Evolutionary conservation across 2,797 vertebrate genomes (phyloP), one percentile per base, ranked within the genome.

Genomic region (Argyrosomus regius): DNA sequence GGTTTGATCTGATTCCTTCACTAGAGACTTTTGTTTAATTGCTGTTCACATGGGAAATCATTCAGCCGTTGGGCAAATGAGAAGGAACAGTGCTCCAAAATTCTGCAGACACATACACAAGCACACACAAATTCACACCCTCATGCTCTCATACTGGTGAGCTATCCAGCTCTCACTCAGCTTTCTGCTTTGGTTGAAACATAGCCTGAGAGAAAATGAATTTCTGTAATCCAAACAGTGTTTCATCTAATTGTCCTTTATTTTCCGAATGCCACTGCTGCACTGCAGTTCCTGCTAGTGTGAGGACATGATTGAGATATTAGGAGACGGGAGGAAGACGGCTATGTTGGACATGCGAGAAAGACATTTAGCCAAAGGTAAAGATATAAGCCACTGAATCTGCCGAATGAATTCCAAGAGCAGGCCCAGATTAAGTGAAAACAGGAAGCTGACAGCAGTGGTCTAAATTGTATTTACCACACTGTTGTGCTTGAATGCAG

Each of bases 1-100:
- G 72, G 63, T 90, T 85, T 89, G 80, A 88, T 92, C 81, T 62
- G 77, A 91, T 90, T 89, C 79, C 75, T 88, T 79, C 87, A 83
- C 84, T 13, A 50, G 89, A 91, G 85, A 90, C 72, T 76, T 84
- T 67, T 77, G 73, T 91, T 90, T 93, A 93, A 94, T 94, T 93
- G 91, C 74, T 70, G 63, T 77, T 90, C 86, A 49, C 88, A 80
- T 78, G 89, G 87, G 87, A 92, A 86, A 88, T 88, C 78, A 68
- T 75, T 85, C 75, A 77, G 88, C 89, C 90, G 70, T 63, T 70
- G 82, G 87, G 88, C 70, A 22, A 80, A 87, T 70, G 26, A 80
- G 65, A 66, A 64, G 73, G 65, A 85, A 78, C 63, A 77, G 69
- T 60, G 28, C 61, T 80, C 74, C 62, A 59, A 57, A 85, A 74